Evolutionary conservation across 2,113 vertebrate genomes (phyloP), one percentile per base, ranked within the genome.

Genomic region (Halcyon malimbica): DNA sequence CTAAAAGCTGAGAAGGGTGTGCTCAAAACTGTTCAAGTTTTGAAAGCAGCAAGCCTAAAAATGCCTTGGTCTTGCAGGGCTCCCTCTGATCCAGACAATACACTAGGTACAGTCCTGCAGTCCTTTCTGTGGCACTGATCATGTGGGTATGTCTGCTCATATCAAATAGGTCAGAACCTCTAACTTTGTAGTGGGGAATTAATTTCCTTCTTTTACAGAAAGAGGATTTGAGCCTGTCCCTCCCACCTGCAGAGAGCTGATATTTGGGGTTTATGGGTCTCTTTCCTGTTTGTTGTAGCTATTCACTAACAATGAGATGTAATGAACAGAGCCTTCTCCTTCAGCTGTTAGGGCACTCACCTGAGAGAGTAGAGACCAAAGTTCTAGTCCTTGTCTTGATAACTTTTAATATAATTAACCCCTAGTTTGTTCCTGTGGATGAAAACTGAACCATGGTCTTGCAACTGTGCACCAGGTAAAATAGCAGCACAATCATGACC

Each of bases 31-130:
- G 25, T 28, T 46, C 51, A 51, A 3, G 10, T 87, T 92, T 83
- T 83, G 70, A 57, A 20, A 80, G 41, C 28, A 83, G 8, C 37
- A 28, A 57, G 37, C 41, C 31, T 68, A 48, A 77, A 88, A 92
- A 79, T 53, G 44, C 31, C 50, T 76, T 0, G 0, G 15, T 88
- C 18, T 56, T 53, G 53, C 63, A 86, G 26, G 0, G 0, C 35
- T 79, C 44, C 51, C 62, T 56, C 44, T 74, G 48, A 46, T 51
- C 54, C 9, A 6, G 25, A 28, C 0, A 2, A 29, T 68, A 26
- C 8, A 11, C 13, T 16, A 26, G 25, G 29, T 56, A 68, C 26
- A 68, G 28, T 60, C 54, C 62, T 64, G 51, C 29, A 18, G 37
- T 53, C n/a, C n/a, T 44, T 63, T 44, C 50, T 41, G 9, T 51